Conservation (phyloP, 2,888 invertebrate species). For the Habroteleia sp. region DNA sequence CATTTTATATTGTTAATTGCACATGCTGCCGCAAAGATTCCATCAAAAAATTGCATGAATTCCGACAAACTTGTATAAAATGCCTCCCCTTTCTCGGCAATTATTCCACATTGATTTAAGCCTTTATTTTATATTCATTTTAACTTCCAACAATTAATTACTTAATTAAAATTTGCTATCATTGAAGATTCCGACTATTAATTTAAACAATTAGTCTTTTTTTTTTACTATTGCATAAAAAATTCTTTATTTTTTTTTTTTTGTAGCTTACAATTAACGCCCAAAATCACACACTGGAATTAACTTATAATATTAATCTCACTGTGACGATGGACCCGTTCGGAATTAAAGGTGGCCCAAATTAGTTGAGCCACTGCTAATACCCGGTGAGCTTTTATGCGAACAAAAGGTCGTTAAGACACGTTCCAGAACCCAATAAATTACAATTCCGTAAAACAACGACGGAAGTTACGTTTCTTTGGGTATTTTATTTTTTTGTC, state of each 20-base stretch:
- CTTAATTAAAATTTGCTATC: slow-evolving; percentile 51
- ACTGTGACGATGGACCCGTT: slow-evolving; percentile 24
- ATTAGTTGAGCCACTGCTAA: slow-evolving; percentile 26
- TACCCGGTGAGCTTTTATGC: slow-evolving; percentile 19
- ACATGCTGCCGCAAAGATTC: slow-evolving; percentile 2
- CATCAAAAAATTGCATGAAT: slow-evolving; percentile 9
- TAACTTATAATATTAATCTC: slow-evolving; percentile 43
- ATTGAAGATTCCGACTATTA: slow-evolving; percentile 45
- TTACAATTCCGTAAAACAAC: slow-evolving; percentile 36
- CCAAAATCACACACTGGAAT: slow-evolving; percentile 36
- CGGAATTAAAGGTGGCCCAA: slow-evolving; percentile 32
- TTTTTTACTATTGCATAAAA: slow-evolving; percentile 22
- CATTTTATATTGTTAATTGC: slow-evolving; percentile 30
- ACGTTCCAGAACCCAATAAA: slow-evolving; percentile 18
- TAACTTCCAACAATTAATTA: slow-evolving; percentile 53
- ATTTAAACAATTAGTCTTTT: slow-evolving; percentile 47
- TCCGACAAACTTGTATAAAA: slow-evolving; percentile 16
- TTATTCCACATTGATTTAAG: slow-evolving; percentile 53
- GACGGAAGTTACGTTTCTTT: slow-evolving; percentile 6
- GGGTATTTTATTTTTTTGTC: slow-evolving; percentile 18
- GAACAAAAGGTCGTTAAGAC: slow-evolving; percentile 28
- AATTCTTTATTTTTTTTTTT: slow-evolving; percentile 31
- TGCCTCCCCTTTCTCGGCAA: slow-evolving; percentile 12
- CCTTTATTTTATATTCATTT: slow-evolving; percentile 46
- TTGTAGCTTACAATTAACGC: slow-evolving; percentile 22